phyloP scores from a whole-genome alignment of 2,888 invertebrate species.

The Noctua janthe region DNA sequence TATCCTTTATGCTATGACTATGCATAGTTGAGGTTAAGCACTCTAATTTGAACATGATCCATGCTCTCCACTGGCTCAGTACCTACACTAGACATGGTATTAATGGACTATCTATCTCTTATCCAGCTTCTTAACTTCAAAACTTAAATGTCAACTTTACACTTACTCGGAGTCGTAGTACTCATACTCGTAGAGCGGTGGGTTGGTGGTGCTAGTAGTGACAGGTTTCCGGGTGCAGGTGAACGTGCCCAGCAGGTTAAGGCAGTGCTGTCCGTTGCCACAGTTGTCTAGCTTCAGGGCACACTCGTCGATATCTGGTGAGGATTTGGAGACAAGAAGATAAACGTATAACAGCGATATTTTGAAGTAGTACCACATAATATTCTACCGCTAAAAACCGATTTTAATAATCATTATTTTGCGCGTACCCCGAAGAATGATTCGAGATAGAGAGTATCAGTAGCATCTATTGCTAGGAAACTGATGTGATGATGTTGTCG shows the following conservation, averaged over 20 bases:
- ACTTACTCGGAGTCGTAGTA: slow-evolving; percentile 84
- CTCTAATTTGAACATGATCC: not conserved
- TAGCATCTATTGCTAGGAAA: not conserved
- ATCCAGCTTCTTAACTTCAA: not conserved
- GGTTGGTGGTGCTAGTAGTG: slow-evolving; percentile 64
- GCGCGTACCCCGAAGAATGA: not conserved
- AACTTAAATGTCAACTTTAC: not conserved
- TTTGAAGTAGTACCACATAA: not conserved
- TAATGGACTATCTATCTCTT: not conserved
- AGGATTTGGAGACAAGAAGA: not conserved
- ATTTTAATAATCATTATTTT: not conserved
- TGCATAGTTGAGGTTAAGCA: not conserved
- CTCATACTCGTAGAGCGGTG: slow-evolving; percentile 78
- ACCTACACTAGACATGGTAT: not conserved
- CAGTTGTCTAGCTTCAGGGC: slow-evolving; percentile 86
- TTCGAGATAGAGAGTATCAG: not conserved
- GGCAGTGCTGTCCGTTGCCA: slow-evolving; percentile 91
- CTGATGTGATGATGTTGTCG: not conserved
- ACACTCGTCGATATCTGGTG: slow-evolving; percentile 93
- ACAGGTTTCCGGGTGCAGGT: slow-evolving; percentile 91
- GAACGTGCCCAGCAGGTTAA: slow-evolving; percentile 97
- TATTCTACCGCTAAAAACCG: not conserved
- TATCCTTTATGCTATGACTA: not conserved
- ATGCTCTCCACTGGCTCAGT: not conserved
- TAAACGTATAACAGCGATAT: not conserved